Evolutionary conservation across 2,113 vertebrate genomes (phyloP), one percentile per base, ranked within the genome.

Genomic region (Calyptommatus sinebrachiatus): DNA sequence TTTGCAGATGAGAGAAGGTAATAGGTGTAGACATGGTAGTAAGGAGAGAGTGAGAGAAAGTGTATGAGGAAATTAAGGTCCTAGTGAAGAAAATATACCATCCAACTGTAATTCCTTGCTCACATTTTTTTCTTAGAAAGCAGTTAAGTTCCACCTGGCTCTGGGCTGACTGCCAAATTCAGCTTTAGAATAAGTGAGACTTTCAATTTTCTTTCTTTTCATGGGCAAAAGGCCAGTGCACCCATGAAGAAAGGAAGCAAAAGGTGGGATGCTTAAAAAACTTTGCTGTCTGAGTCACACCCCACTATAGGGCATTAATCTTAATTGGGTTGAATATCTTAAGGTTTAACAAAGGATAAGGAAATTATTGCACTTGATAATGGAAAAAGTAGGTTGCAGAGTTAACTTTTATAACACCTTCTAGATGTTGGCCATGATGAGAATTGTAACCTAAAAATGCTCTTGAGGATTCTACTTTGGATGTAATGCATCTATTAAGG

Each of bases 101-200:
- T 85, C 71, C 89, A 88, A 92, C 90, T 89, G 67, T 84, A 91
- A 91, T 89, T 92, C 88, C 86, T 89, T 88, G 86, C 82, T 90
- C 73, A 7, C 84, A 83, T 90, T 93, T 93, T 93, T 93, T 95
- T 91, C 92, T 92, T 95, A 94, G 94, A 93, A 93, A 94, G 91
- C 89, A 87, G 85, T 84, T 92, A 82, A 75, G 65, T 91, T 93
- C 83, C 89, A 85, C 89, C 84, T 91, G 82, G 77, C 80, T 67
- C 77, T 82, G 90, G 92, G 91, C 91, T 85, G 79, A 82, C 83
- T 91, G 91, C 90, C 92, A 94, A 83, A 0, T 0, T 72, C 86
- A 87, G 61, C 86, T 89, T 87, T 86, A 90, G 87, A 92, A 86
- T 79, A 90, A 84, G 60, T 7, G 22, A 90, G 87, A 90, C 71